A percentile compares a stretch with the other conserved stretches of the same genome.
Evolutionary conservation across 1,140 invertebrate genomes (phyloP).

Genomic region (Halesus radiatus): DNA sequence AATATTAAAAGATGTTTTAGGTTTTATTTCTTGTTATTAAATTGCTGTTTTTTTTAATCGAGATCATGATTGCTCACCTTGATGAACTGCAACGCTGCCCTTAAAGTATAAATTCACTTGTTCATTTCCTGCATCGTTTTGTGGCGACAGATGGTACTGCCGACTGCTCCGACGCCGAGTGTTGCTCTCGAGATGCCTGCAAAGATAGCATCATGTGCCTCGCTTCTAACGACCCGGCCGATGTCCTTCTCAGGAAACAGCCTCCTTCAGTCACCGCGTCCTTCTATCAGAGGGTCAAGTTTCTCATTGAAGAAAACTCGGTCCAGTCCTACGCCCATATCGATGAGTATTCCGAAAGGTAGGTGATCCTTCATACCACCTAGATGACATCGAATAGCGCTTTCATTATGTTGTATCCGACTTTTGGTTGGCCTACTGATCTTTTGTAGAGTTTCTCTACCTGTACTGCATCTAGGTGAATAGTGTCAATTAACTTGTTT

Average conservation of each 20-base stretch:
- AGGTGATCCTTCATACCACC: constrained; percentile 68
- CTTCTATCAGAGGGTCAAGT: constrained; percentile 98
- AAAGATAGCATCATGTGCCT: constrained; percentile 93
- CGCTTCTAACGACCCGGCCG: constrained; percentile 94
- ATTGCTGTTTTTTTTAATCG: not conserved
- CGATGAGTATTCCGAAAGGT: constrained; percentile 98
- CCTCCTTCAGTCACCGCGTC: constrained; percentile 96
- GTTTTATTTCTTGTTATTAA: not conserved
- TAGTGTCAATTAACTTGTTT: constrained; percentile 15
- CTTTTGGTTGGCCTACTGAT: constrained; percentile 26
- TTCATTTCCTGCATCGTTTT: constrained; percentile 52
- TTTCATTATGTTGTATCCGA: constrained; percentile 30
- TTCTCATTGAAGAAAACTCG: constrained; percentile 97
- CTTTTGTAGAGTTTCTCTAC: constrained; percentile 31
- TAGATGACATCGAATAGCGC: constrained; percentile 45
- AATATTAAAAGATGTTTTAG: no score
- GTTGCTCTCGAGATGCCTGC: constrained; percentile 87
- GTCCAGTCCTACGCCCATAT: constrained; percentile 98
- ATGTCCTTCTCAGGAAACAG: constrained; percentile 94
- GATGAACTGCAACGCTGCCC: no score
- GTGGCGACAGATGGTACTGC: constrained; percentile 88
- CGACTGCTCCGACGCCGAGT: constrained; percentile 98
- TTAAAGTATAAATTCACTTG: constrained; percentile 47
- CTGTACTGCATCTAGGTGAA: constrained; percentile 10
- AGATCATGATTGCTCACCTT: no score